Evolutionary conservation across 2,797 vertebrate genomes (phyloP).

Genomic region (Rhinophrynus dorsalis): DNA sequence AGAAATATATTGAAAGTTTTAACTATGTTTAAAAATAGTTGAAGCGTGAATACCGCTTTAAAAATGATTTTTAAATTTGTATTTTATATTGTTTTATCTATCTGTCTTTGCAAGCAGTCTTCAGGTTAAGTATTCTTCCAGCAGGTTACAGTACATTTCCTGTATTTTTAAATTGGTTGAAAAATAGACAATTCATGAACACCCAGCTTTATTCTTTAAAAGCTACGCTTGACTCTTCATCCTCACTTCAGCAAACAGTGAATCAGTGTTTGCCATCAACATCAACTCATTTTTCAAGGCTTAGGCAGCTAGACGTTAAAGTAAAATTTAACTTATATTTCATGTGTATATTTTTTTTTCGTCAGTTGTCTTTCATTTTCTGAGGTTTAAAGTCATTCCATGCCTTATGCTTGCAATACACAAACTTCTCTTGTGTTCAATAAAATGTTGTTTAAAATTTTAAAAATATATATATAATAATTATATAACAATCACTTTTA

Average conservation of each 20-base stretch:
- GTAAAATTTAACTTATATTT: slow-evolving; percentile 95
- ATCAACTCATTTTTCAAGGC: slow-evolving; percentile 90
- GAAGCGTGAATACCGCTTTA: slow-evolving; percentile 92
- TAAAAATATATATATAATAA: slow-evolving; percentile 65
- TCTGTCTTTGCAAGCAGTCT: slow-evolving; percentile 97
- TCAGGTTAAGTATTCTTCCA: slow-evolving; percentile 86
- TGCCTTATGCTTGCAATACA: slow-evolving; percentile 97
- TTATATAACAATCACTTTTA: slow-evolving; percentile 73
- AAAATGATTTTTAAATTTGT: slow-evolving; percentile 99
- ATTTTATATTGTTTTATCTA: slow-evolving; percentile 97
- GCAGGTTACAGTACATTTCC: slow-evolving; percentile 95
- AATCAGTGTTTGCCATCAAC: slow-evolving; percentile 82
- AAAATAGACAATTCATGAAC: slow-evolving; percentile 86
- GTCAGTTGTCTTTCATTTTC: slow-evolving; percentile 94
- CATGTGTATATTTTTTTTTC: slow-evolving; percentile 93
- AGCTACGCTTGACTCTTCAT: slow-evolving; percentile 94
- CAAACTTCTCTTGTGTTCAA: slow-evolving; percentile 75
- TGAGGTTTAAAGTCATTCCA: slow-evolving; percentile 99
- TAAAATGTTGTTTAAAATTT: slow-evolving; percentile 68
- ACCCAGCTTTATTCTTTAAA: slow-evolving; percentile 84
- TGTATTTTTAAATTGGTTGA: slow-evolving; percentile 98
- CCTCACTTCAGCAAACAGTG: slow-evolving; percentile 82
- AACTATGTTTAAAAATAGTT: slow-evolving; percentile 90
- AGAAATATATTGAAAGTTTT: slow-evolving; percentile 94
- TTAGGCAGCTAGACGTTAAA: slow-evolving; percentile 99